These are phyloP conservation scores for Papilio polyxenes DNA, from an alignment of 1,140 invertebrate genomes.

Conservation along the genomic window DNA sequence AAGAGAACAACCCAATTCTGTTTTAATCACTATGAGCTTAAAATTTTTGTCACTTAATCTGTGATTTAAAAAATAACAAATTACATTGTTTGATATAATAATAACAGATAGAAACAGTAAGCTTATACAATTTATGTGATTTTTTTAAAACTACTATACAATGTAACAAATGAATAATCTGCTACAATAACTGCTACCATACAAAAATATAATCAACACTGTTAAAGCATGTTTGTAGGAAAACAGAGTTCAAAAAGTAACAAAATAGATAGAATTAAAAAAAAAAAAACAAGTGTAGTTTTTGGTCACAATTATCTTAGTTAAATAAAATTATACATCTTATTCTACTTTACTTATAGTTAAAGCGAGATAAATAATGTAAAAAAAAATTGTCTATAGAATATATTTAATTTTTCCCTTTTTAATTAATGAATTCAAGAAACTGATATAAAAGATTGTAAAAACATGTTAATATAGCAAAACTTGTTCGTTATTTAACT, in stretches of 20 bases:
- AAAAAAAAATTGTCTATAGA: background rate
- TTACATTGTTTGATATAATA: background rate
- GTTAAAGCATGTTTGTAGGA: background rate
- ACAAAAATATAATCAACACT: background rate
- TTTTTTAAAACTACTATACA: background rate
- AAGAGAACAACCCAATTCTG: too few species aligned
- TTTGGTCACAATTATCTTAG: too few species aligned
- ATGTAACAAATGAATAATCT: background rate
- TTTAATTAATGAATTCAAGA: background rate
- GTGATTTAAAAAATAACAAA: too few species aligned
- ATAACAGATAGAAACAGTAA: background rate
- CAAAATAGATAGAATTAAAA: background rate
- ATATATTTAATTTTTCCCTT: background rate
- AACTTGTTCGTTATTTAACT: conserved; percentile 20
- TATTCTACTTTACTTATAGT: too few species aligned
- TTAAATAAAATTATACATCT: too few species aligned
- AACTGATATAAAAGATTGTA: background rate
- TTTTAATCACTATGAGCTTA: too few species aligned
- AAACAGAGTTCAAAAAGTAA: background rate
- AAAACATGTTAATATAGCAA: background rate
- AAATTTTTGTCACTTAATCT: too few species aligned
- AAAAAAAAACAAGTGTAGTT: background rate
- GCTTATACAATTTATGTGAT: background rate
- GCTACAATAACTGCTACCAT: background rate
- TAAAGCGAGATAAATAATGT: too few species aligned